Conservation (phyloP, 1,140 invertebrate genomes). For the Drosophila lowei region DNA sequence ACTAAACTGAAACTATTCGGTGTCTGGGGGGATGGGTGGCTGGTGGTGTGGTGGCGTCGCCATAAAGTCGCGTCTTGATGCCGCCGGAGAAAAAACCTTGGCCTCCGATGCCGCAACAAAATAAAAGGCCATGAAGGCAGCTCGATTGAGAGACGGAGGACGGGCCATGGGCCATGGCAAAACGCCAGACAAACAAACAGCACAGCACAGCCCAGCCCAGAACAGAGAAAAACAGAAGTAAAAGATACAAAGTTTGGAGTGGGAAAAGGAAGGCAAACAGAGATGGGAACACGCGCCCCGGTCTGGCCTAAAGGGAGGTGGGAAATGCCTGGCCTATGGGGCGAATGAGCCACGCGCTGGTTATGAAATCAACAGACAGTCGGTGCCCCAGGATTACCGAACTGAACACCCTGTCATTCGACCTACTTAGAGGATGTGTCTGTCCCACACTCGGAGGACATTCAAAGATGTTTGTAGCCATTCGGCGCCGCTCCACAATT, state of each 20-base stretch:
- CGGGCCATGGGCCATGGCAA: slow-evolving; percentile 51
- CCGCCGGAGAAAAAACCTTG: slow-evolving; percentile 66
- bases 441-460: no score
- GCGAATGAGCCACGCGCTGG: not conserved
- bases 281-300: slow-evolving; percentile 20
- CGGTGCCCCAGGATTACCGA: not conserved
- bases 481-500: slow-evolving; percentile 55
- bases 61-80: slow-evolving; percentile 73
- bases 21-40: slow-evolving; percentile 15
- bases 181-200: slow-evolving; percentile 56
- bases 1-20: slow-evolving; percentile 65
- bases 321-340: not conserved
- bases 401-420: slow-evolving; percentile 4
- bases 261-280: slow-evolving; percentile 39
- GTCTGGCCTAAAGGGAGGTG: not conserved
- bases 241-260: slow-evolving; percentile 37
- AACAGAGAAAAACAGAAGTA: slow-evolving; percentile 15
- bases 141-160: no score
- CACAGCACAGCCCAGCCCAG: slow-evolving; percentile 1
- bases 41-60: slow-evolving; percentile 37
- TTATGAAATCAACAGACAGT: slow-evolving; percentile 31
- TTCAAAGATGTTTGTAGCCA: slow-evolving; percentile 29
- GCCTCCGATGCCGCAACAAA: slow-evolving; percentile 59
- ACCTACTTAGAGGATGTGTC: slow-evolving; percentile 32
- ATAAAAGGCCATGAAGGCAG: slow-evolving; percentile 50